Evolutionary conservation across 2,113 vertebrate species (phyloP), one percentile per base, ranked within the genome.

Genomic region (Engystomops pustulosus): DNA sequence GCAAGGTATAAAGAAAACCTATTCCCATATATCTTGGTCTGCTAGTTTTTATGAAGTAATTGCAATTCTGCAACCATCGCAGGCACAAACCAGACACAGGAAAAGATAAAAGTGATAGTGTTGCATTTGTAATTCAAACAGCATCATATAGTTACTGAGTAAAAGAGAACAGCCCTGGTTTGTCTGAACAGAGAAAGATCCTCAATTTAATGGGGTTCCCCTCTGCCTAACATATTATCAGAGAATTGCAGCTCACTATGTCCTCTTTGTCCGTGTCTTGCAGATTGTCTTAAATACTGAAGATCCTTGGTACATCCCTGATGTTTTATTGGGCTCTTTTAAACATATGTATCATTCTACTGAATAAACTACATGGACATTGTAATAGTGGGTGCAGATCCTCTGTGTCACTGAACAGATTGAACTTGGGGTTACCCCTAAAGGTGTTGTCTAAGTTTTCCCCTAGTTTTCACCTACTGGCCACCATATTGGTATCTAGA

Each of bases 101-200:
- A 34, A 65, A 65, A 65, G 60, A 65, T 65, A 65, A 65, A 65
- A 65, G 60, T 65, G 60, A 65, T 65, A 65, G 60, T 32, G 60
- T 65, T 65, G 14, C 12, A 65, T 65, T 34, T 65, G 60, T 32
- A 65, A 65, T 65, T 34, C 60, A 65, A 34, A 65, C 14, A 32
- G 60, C 60, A 65, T 65, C 60, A 62, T 62, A 65, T 25, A 65
- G 30, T 65, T 65, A 32, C 60, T 65, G 60, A 17, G 60, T 15
- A 65, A 18, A 65, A 30, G 12, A 62, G 58, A 15, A 65, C 60
- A 62, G 25, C 27, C 60, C 27, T 34, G 60, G 4, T 65, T 23
- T 15, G 58, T 30, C 23, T 62, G 60, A 65, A 65, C 30, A 65
- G 1, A 34, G 1, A 65, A 34, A 27, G 18, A 2, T 1, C 10